Evolutionary conservation across 2,797 vertebrate species (phyloP), one percentile per base, ranked within the genome.

Genomic region (Furcifer pardalis): DNA sequence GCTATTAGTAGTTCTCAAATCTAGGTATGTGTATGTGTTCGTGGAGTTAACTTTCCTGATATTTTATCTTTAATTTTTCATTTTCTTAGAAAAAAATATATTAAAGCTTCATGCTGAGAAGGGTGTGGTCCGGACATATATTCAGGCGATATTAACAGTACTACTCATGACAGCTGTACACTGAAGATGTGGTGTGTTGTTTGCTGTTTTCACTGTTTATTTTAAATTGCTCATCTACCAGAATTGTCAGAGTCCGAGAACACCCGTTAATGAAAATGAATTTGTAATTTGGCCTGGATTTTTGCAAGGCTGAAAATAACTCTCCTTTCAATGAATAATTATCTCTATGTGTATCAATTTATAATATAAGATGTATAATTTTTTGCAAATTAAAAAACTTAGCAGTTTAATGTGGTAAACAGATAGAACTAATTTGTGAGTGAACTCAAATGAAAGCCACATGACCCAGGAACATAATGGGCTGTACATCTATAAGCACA

Each of bases 181-280:
- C 23, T 68, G 15, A 30, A 44, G 17, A 60, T 7, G 60, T 60
- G n/a, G 30, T 25, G n/a, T 19, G 1, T 0, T 2, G 1, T 7
- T 0, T 1, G 52, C 44, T 1, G 52, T 0, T 32, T 19, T 15
- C n/a, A 27, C 10, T 5, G 25, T 66, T 66, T 35, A 56, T 32
- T 73, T 37, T 30, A 10, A 15, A 12, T 0, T 23, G 0, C 17
- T 75, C 0, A 4, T 60, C 19, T 0, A 0, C 19, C 52, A 71
- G 37, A 60, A 9, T 2, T 0, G 30, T 1, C 0, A 21, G 75
- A 17, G 40, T 40, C 56, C 72, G 56, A 75, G 46, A 27, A 63
- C 5, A 0, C 5, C 12, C 40, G 35, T 68, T 25, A 0, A 12
- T 23, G 60, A 8, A 13, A 1, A 5, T 1, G 5, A 1, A 2